Conservation (phyloP, 2,113 vertebrate species). For the Chamaetylas fuelleborni region DNA sequence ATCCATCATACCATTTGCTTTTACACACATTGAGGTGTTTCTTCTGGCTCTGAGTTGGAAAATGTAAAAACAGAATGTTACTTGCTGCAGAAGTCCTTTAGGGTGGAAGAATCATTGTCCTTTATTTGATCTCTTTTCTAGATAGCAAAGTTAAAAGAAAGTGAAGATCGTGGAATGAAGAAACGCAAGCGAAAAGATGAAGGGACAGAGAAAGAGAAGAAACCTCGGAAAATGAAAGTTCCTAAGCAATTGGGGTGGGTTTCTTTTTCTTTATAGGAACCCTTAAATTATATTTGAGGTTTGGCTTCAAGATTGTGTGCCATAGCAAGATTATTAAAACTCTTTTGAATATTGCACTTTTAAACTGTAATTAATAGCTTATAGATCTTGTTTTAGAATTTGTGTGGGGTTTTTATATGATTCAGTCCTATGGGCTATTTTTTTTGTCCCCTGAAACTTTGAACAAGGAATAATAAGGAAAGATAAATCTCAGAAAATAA, state of each 20-base stretch:
- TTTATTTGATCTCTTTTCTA: slow-evolving; percentile 28
- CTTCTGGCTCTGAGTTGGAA: background rate
- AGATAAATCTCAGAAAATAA: background rate
- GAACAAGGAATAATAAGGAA: background rate
- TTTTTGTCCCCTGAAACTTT: background rate
- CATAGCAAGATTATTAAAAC: background rate
- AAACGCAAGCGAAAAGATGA: slow-evolving; percentile 93
- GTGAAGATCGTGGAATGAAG: slow-evolving; percentile 87
- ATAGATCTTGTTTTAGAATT: background rate
- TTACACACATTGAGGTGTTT: background rate
- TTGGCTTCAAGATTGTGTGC: background rate
- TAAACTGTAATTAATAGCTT: background rate
- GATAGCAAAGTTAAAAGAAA: slow-evolving; percentile 87
- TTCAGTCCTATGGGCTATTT: background rate
- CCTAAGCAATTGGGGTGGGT: slow-evolving; percentile 88
- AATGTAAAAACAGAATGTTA: background rate
- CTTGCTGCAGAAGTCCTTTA: background rate
- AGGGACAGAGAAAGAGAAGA: slow-evolving; percentile 87
- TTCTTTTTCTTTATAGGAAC: background rate
- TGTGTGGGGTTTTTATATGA: background rate
- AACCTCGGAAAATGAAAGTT: slow-evolving; percentile 89
- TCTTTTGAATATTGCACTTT: background rate
- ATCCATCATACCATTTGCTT: background rate
- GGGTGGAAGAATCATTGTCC: background rate
- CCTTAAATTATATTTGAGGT: background rate